Conservation (phyloP, 2,113 vertebrate genomes). For the Amphilophus citrinellus region DNA sequence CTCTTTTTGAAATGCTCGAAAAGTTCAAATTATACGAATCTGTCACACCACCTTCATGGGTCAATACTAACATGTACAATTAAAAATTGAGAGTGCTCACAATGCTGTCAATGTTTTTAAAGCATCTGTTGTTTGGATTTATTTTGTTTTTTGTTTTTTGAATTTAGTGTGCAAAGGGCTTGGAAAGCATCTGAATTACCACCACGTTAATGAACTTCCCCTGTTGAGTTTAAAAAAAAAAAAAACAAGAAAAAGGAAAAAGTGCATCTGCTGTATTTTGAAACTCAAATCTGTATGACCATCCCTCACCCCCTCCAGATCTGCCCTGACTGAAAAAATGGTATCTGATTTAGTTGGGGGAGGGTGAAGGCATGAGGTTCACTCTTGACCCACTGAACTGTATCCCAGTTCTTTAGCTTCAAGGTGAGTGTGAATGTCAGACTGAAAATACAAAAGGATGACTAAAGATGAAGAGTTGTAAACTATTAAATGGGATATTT, state of each 20-base stretch:
- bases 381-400: constrained; percentile 70
- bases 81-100: constrained; percentile 56
- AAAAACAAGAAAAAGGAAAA: constrained; percentile 5
- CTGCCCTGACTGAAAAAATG: constrained; percentile 52
- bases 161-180: constrained; percentile 66
- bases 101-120: constrained; percentile 52
- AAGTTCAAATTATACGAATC: constrained; percentile 55
- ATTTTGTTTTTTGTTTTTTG: constrained; percentile 31
- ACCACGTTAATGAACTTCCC: constrained; percentile 46
- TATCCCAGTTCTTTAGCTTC: constrained; percentile 71
- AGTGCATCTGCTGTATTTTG: constrained; percentile 68
- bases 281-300: constrained; percentile 58
- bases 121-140: constrained; percentile 54
- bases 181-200: constrained; percentile 56
- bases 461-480: constrained; percentile 86
- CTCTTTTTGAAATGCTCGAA: constrained; percentile 69
- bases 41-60: constrained; percentile 59
- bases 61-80: constrained; percentile 70
- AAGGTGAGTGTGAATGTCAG: constrained; percentile 78
- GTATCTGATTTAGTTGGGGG: constrained; percentile 46
- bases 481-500: constrained; percentile 96
- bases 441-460: constrained; percentile 77
- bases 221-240: constrained; percentile 51
- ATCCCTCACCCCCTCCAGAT: neutral
- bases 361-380: constrained; percentile 40